Base-by-base conservation (phyloP, 2,888 invertebrate species). In the Leptinotarsa haldemani region DNA sequence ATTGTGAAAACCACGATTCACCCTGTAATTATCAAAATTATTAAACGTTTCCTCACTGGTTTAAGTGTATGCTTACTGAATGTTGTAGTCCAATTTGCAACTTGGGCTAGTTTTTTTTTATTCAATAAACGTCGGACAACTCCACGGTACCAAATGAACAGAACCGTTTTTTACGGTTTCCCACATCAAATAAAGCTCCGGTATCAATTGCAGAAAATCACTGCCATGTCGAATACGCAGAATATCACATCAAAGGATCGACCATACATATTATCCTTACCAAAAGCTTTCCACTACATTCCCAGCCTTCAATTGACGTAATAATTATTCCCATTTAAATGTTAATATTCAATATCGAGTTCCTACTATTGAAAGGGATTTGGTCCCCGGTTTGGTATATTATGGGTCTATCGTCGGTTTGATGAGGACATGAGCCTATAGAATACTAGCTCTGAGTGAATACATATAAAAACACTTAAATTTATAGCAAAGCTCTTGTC, bases 261-360 rank as follows among this genome's bases (percentile, higher is more conserved):
- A 25, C 61, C 61, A 16, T 16, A 16, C 61, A n/a, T 18, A 30
- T 30, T 61, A 61, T 61, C 61, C 40, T 61, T 61, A 61, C 61
- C 61, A 4, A 61, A 61, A 61, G 61, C 61, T 61, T 30, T 30
- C 61, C 30, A 61, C 61, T n/a, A 48, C 65, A 25, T 46, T 47
- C 25, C 18, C 53, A 71, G 48, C 58, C 65, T 56, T 56, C 71
- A 46, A 47, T 66, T 30, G 56, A 65, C 20, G 46, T 58, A 71
- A 74, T 74, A 69, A 61, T 61, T 61, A 69, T 71, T 71, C 65
- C 65, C 58, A 69, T 69, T 74, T 74, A 69, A 74, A 74, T 74
- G 70, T 73, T 75, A 75, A 75, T 75, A 70, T 66, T 65, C 56
- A 71, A 70, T 71, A 71, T 70, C 52, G 68, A 71, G 68, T 71